Conservation (phyloP, 2,113 vertebrate genomes). For the Numida meleagris region DNA sequence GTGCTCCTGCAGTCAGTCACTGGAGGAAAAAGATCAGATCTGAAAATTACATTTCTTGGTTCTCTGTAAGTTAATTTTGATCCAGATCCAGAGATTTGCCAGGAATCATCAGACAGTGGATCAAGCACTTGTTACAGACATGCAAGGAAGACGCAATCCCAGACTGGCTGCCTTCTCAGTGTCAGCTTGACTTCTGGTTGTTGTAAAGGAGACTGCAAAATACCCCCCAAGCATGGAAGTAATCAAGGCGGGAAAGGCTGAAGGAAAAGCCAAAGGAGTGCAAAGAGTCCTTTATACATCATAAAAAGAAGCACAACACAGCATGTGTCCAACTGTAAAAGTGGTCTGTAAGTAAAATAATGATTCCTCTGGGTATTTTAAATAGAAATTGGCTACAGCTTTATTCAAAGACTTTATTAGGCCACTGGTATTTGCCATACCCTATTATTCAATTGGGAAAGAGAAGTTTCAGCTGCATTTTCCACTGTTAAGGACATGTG, state of each 20-base stretch:
- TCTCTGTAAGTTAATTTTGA: neutral
- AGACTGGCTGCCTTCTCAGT: neutral
- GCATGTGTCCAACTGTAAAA: neutral
- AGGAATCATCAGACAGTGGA: neutral
- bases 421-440: neutral
- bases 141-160: neutral
- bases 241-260: neutral
- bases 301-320: slow-evolving; percentile 2
- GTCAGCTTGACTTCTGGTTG: neutral
- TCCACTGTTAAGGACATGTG: neutral
- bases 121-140: neutral
- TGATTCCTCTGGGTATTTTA: neutral
- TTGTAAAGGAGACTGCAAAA: neutral
- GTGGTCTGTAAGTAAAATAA: neutral
- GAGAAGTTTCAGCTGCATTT: neutral
- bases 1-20: neutral
- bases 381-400: slow-evolving; percentile 16
- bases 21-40: neutral
- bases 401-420: slow-evolving; percentile 10
- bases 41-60: neutral
- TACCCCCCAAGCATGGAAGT: neutral
- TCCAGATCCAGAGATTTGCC: neutral
- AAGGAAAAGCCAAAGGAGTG: neutral
- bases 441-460: neutral
- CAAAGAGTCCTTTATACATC: neutral